Conservation (phyloP, 53 echinoderm and acorn worm genomes). For the Crossaster papposus region DNA sequence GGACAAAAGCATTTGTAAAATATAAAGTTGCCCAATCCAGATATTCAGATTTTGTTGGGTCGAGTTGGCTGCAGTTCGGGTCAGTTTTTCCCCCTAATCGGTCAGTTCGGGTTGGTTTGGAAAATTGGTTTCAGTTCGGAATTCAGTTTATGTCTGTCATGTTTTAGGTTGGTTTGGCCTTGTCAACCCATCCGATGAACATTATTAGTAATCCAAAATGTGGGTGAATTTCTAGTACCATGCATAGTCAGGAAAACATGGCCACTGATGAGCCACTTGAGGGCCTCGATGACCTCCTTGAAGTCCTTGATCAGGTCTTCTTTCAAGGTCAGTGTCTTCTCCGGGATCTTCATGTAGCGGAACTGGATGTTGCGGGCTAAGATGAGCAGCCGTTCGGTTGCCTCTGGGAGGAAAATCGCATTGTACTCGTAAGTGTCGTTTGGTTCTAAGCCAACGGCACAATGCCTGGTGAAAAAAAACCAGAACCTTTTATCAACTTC, state of each 20-base stretch:
- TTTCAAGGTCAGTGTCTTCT: slow-evolving; percentile 87
- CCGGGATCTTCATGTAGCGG: slow-evolving; percentile 96
- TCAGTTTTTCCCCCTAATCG: no score
- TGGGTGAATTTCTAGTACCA: slow-evolving; percentile 66
- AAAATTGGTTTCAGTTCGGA: no score
- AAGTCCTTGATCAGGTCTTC: slow-evolving; percentile 88
- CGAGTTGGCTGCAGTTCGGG: no score
- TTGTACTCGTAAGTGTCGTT: slow-evolving; percentile 96
- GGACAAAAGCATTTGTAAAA: no score
- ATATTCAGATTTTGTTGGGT: no score
- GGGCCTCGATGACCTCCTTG: slow-evolving; percentile 80
- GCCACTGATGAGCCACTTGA: slow-evolving; percentile 89
- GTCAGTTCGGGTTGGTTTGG: no score
- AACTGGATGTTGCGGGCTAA: slow-evolving; percentile 91
- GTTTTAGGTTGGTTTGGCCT: no score
- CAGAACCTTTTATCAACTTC: not conserved
- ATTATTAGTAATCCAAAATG: not conserved
- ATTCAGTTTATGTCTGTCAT: no score
- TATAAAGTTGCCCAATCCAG: no score
- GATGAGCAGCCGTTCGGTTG: slow-evolving; percentile 85
- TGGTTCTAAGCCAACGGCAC: slow-evolving; percentile 93
- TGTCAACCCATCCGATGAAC: no score
- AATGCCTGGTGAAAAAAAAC: slow-evolving; percentile 67
- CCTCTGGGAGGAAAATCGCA: slow-evolving; percentile 94
- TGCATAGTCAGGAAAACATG: slow-evolving; percentile 91